These are phyloP conservation scores for Lutraria rhynchaena DNA, from an alignment of 1,140 invertebrate genomes.

Conservation along the genomic window DNA sequence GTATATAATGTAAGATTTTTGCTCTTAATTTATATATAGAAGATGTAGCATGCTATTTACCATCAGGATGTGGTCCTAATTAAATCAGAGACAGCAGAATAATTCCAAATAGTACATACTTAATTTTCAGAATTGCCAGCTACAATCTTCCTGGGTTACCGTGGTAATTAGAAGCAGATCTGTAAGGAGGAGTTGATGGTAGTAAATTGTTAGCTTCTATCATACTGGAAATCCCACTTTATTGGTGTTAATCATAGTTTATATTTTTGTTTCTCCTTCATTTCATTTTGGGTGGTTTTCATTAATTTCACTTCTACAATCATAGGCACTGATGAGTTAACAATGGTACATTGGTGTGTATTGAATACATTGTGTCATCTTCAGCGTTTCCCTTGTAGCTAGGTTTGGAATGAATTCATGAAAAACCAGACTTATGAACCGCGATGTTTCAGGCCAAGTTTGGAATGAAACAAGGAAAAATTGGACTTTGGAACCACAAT, in stretches of 20 bases:
- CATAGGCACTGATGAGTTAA: no score
- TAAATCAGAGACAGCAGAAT: conserved; percentile 23
- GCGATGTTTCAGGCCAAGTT: no score
- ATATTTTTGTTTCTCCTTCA: neutral
- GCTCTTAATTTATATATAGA: no score
- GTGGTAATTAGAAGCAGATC: conserved; percentile 7
- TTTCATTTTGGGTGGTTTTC: neutral
- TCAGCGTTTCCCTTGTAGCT: no score
- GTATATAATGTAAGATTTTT: no score
- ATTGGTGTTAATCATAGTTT: conserved; percentile 5
- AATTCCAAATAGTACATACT: neutral
- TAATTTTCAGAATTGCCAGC: neutral
- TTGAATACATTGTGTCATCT: no score
- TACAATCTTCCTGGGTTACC: conserved; percentile 11
- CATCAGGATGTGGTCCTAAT: conserved; percentile 17
- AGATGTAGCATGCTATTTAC: neutral
- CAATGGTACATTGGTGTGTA: no score
- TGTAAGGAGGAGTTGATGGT: conserved; percentile 2
- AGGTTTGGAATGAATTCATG: no score
- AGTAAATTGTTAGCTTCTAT: neutral
- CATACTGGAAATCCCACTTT: neutral
- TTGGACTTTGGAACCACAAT: no score
- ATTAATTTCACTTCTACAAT: no score
- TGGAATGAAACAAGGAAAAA: no score
- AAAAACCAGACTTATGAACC: no score